Evolutionary conservation across 2,113 vertebrate genomes (phyloP).

Genomic region (Syngnathus floridae): DNA sequence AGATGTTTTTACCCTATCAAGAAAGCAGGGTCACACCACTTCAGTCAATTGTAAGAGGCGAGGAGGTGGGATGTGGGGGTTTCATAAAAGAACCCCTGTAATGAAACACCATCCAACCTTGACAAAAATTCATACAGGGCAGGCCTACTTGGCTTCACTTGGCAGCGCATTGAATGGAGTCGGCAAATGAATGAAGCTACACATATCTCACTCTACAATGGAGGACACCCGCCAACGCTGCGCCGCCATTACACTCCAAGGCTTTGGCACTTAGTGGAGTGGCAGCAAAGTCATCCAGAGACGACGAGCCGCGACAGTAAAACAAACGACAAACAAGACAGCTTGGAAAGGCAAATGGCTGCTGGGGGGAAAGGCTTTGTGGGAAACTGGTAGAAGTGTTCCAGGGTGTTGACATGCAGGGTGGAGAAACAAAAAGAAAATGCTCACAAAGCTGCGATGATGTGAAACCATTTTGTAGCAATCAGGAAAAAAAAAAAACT

Average conservation of each 20-base stretch:
- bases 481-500: not conserved
- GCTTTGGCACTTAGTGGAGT: constrained; percentile 26
- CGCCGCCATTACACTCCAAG: constrained; percentile 37
- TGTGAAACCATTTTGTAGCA: too few relatives aligned
- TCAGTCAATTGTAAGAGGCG: constrained; percentile 4
- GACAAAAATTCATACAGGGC: constrained; percentile 24
- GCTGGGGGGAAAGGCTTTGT: not conserved
- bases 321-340: constrained; percentile 19
- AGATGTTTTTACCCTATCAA: not conserved
- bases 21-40: constrained; percentile 28
- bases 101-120: constrained; percentile 23
- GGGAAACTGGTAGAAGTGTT: not conserved
- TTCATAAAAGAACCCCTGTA: constrained; percentile 25
- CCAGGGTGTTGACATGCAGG: not conserved
- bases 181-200: not conserved
- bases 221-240: not conserved
- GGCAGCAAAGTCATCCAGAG: constrained; percentile 18
- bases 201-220: not conserved
- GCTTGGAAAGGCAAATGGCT: constrained; percentile 8
- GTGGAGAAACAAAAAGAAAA: too few relatives aligned
- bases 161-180: not conserved
- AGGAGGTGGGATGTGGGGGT: not conserved
- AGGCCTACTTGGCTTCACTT: constrained; percentile 32
- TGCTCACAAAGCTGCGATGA: too few relatives aligned
- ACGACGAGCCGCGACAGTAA: constrained; percentile 20